Conservation (phyloP, 2,113 vertebrate species). For the Galeopterus variegatus region DNA sequence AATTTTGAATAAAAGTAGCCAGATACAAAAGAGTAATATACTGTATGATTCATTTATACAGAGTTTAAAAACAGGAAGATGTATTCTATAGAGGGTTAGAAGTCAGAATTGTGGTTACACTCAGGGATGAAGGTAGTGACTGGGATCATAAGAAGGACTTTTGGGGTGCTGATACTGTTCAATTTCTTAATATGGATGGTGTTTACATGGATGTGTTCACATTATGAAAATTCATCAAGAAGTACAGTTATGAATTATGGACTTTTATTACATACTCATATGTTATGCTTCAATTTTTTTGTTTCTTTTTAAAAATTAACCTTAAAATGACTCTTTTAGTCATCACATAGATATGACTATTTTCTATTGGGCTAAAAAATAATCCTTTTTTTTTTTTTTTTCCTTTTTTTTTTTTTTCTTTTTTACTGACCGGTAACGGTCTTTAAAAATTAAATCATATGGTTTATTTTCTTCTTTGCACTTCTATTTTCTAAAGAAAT, state of each 20-base stretch:
- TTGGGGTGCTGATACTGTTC: background rate
- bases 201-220: background rate
- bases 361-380: slow-evolving; percentile 18
- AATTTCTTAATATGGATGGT: background rate
- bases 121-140: background rate
- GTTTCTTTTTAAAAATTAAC: background rate
- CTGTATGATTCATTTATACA: background rate
- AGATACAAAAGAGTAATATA: background rate
- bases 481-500: background rate
- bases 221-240: background rate
- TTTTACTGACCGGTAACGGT: no score
- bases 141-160: background rate
- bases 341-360: background rate
- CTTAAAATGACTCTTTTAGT: slow-evolving; percentile 35
- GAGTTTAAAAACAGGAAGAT: slow-evolving; percentile 21
- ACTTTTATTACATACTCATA: background rate
- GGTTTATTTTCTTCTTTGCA: slow-evolving; percentile 22
- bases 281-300: background rate
- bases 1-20: background rate
- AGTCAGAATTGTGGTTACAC: background rate
- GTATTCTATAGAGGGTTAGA: background rate
- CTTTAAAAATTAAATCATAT: background rate
- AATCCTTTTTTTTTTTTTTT: no score
- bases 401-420: no score
- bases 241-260: background rate